phyloP scores from a whole-genome alignment of 2,888 invertebrate species.

The Silvanus unidentatus region DNA sequence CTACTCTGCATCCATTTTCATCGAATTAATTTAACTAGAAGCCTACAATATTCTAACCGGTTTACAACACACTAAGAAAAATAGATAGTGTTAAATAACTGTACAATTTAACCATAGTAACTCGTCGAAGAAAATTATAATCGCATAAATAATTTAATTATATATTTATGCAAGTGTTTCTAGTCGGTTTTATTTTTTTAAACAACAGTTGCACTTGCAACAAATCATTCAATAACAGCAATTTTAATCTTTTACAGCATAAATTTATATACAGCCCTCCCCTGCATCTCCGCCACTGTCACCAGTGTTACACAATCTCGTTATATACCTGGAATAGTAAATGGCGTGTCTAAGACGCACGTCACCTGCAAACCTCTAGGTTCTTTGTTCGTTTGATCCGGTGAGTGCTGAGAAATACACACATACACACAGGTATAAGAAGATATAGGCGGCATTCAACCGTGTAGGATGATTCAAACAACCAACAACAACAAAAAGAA shows the following conservation, averaged over 20 bases:
- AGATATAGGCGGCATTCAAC: not conserved
- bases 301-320: slow-evolving; percentile 19
- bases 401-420: not conserved
- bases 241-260: not conserved
- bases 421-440: not conserved
- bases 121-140: too few relatives aligned
- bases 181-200: too few relatives aligned
- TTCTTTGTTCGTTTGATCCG: slow-evolving; percentile 7
- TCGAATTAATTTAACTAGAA: slow-evolving; percentile 22
- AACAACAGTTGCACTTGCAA: too few relatives aligned
- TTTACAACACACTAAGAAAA: slow-evolving; percentile 6
- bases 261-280: too few relatives aligned
- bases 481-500: too few relatives aligned
- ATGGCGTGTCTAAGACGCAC: slow-evolving; percentile 4
- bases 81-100: slow-evolving; percentile 15
- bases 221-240: too few relatives aligned
- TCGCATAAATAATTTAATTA: too few relatives aligned
- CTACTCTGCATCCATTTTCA: slow-evolving; percentile 10
- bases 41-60: slow-evolving; percentile 17
- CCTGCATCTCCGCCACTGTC: slow-evolving; percentile 19
- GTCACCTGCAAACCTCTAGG: slow-evolving; percentile 5
- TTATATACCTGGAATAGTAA: slow-evolving; percentile 18
- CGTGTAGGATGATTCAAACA: slow-evolving; percentile 3
- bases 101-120: slow-evolving; percentile 4
- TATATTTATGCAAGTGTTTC: too few relatives aligned